Conservation (phyloP, 2,888 invertebrate genomes). For the Lycophotia porphyrea region DNA sequence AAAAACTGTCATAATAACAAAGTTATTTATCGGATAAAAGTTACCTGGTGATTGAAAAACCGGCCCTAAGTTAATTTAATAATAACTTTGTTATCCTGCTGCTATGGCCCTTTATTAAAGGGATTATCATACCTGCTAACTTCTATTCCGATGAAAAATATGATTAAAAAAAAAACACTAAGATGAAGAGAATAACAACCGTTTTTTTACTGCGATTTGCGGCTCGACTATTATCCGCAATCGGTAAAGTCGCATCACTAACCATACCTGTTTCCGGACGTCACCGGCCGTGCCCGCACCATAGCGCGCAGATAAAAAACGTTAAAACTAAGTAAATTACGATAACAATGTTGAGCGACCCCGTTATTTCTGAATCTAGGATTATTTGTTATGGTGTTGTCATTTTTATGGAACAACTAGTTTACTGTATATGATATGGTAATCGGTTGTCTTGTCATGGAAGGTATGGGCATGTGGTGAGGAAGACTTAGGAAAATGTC, state of each 20-base stretch:
- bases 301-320: conserved; percentile 61
- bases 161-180: neutral
- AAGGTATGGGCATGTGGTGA: neutral
- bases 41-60: too few relatives aligned
- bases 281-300: conserved; percentile 68
- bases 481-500: neutral
- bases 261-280: conserved; percentile 71
- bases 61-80: neutral
- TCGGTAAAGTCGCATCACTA: conserved; percentile 56
- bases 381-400: conserved; percentile 46
- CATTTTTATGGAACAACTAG: conserved; percentile 26
- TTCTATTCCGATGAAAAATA: neutral
- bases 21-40: too few relatives aligned
- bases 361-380: conserved; percentile 50
- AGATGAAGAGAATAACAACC: neutral
- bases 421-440: neutral
- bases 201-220: neutral
- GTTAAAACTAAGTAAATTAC: conserved; percentile 45
- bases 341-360: conserved; percentile 63
- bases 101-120: neutral
- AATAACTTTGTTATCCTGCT: neutral
- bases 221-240: conserved; percentile 18
- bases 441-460: neutral
- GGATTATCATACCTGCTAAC: neutral
- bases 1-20: too few relatives aligned